Base-by-base conservation (phyloP, 2,888 invertebrate species). In the Beris morrisii region DNA sequence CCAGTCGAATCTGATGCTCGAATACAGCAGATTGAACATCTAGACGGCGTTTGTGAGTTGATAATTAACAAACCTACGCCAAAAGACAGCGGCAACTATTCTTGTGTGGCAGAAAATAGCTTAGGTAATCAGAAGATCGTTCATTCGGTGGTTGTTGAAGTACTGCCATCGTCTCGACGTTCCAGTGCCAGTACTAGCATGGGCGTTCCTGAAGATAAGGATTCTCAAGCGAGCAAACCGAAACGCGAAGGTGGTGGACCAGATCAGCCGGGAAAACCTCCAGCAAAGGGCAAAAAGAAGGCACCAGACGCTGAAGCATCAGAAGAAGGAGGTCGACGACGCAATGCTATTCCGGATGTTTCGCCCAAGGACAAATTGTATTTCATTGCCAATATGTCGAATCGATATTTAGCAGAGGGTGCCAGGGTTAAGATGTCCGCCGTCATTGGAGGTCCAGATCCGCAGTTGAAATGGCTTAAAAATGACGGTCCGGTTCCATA, bases 341-440 rank as follows among this genome's bases (percentile, higher is more conserved):
- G 82, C 73, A 76, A 76, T 59, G 76, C 76, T 4, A 66, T 77
- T 72, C 79, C 79, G 1, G 79, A 79, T 67, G 75, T 75, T 5
- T 74, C 78, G 15, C 87, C 84, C 65, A 85, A 84, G 69, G 75
- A 74, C 68, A 77, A 78, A 73, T 73, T 81, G 3, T 79, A 78
- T 67, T 79, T 81, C 67, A 77, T 77, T 65, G 78, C 78, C 30
- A 75, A 78, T 70, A 70, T 79, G 22, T 75, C 77, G 0, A 81
- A 81, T 70, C 78, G 81, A 1, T 80, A 78, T 70, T 75, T 80
- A 9, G 76, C 79, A 9, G 87, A 88, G 75, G 89, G 90, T 0
- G 88, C 90, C 5, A 84, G 88, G 72, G 88, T 92, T 5, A 91
- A 91, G 79, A 77, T 94, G 45, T 91, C 90, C 4, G 93, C 93